Conservation (phyloP, 2,888 invertebrate genomes). For the Himalopsyche japonica region DNA sequence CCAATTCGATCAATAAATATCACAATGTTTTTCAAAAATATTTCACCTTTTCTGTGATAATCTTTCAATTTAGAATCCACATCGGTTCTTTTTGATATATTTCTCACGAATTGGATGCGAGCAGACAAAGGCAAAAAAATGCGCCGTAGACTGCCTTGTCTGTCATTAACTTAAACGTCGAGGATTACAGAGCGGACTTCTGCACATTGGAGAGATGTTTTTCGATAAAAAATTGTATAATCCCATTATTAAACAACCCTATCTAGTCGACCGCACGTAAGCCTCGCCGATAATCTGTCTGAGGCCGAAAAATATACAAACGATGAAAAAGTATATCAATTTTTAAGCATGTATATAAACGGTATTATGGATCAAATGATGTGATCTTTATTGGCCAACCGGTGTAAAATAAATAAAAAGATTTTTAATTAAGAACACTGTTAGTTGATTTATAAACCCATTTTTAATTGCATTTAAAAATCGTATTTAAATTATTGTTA, state of each 20-base stretch:
- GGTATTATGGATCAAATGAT: neutral
- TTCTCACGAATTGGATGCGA: neutral
- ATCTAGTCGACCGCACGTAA: conserved; percentile 27
- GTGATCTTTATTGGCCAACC: neutral
- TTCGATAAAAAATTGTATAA: conserved; percentile 18
- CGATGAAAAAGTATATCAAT: conserved; percentile 15
- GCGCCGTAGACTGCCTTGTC: neutral
- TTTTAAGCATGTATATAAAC: neutral
- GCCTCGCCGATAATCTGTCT: conserved; percentile 20
- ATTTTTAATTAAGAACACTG: no score
- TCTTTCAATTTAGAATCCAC: no score
- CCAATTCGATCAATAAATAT: no score
- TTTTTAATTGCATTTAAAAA: no score
- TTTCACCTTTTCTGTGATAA: no score
- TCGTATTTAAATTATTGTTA: no score
- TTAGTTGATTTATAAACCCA: no score
- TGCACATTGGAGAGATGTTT: conserved; percentile 13
- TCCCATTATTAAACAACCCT: conserved; percentile 35
- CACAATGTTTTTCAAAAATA: no score
- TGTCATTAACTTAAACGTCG: conserved; percentile 18
- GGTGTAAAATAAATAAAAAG: neutral
- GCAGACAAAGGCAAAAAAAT: neutral
- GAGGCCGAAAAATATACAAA: conserved; percentile 24
- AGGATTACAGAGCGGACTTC: conserved; percentile 14
- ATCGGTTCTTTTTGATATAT: neutral